Conservation (phyloP, 2,113 vertebrate species). For the Mungos mungo region DNA sequence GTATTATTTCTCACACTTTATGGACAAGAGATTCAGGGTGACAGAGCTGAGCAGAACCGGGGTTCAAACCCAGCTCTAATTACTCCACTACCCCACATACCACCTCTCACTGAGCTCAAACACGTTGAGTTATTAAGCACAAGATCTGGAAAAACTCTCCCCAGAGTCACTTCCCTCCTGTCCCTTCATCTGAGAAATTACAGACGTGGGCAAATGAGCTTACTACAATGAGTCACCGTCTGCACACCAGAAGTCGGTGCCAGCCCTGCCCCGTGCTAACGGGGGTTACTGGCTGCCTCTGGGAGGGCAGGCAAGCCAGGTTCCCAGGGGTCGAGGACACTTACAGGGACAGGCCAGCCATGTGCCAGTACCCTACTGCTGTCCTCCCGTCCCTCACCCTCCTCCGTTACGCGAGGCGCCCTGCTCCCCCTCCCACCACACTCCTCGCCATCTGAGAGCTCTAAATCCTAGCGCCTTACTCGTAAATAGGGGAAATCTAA, state of each 20-base stretch:
- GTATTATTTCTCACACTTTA: neutral
- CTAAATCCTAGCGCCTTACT: neutral
- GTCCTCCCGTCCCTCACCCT: neutral
- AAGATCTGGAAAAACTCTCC: neutral
- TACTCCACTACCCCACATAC: neutral
- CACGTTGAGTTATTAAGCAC: neutral
- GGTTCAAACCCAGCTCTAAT: slow-evolving; percentile 28
- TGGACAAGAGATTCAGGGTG: neutral
- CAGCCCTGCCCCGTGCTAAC: neutral
- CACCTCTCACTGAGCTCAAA: slow-evolving; percentile 32
- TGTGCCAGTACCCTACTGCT: neutral
- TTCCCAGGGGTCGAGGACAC: neutral
- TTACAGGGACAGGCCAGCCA: neutral
- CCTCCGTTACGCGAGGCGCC: neutral
- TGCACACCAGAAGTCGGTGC: neutral
- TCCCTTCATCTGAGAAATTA: slow-evolving; percentile 63
- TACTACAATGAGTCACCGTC: slow-evolving; percentile 45
- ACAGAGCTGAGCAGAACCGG: neutral
- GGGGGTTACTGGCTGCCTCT: neutral
- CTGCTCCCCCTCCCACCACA: neutral
- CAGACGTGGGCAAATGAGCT: slow-evolving; percentile 49
- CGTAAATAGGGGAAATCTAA: neutral
- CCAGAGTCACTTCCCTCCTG: neutral
- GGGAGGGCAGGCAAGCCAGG: neutral
- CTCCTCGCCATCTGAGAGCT: neutral